Percentiles rank a stretch among this genome's conserved stretches.
These are phyloP conservation scores for Sebastes alutus DNA, from an alignment of 2,797 vertebrate species.

Conservation along the genomic window DNA sequence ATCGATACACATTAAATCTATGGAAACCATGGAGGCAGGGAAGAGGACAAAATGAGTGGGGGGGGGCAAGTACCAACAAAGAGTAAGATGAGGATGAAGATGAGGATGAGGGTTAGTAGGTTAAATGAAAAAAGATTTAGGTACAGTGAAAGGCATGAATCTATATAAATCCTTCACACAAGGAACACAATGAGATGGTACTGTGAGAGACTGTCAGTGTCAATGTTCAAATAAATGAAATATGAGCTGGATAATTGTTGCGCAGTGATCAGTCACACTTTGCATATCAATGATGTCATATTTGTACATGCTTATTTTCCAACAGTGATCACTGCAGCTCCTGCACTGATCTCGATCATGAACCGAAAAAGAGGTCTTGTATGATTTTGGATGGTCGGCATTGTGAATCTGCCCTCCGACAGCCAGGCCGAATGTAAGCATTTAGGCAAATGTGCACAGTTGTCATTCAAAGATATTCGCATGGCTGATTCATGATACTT, in stretches of 20 bases:
- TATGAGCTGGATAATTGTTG: too few relatives aligned
- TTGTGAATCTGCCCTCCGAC: background rate
- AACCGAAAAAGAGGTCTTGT: background rate
- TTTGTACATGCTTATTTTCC: background rate
- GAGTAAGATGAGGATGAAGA: background rate
- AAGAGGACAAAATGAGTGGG: conserved; percentile 12
- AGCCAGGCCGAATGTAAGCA: background rate
- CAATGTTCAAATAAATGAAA: background rate
- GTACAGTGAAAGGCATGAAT: background rate
- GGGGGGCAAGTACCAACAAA: background rate
- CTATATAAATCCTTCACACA: too few relatives aligned
- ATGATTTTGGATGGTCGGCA: too few relatives aligned
- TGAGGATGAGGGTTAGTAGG: background rate
- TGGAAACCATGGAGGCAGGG: conserved; percentile 2
- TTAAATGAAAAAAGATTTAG: conserved; percentile 8
- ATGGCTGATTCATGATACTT: background rate
- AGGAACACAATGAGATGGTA: too few relatives aligned
- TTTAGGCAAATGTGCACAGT: background rate
- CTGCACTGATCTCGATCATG: background rate
- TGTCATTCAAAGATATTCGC: background rate
- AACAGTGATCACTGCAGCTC: background rate
- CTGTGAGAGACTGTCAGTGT: too few relatives aligned
- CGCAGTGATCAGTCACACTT: background rate
- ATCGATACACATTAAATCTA: conserved; percentile 57
- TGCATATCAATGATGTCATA: background rate